phyloP scores from a whole-genome alignment of 2,888 invertebrate species.

The Sisyra terminalis region DNA sequence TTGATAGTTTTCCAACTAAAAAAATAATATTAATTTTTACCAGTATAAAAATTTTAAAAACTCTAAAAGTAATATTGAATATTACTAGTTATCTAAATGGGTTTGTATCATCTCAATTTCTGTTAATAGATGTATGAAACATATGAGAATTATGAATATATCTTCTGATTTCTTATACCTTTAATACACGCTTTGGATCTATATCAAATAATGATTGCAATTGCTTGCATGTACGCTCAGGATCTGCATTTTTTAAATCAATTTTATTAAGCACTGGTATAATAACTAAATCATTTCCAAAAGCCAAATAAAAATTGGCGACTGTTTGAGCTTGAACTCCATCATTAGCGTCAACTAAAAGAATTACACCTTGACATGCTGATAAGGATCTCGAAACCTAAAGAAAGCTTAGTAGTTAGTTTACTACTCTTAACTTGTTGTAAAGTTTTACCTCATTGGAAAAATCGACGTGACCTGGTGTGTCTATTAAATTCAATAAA shows the following conservation, averaged over 20 bases:
- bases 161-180: constrained; percentile 31
- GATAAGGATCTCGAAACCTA: constrained; percentile 71
- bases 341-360: constrained; percentile 93
- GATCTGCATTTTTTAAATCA: constrained; percentile 80
- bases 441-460: constrained; percentile 79
- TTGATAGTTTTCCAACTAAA: too few species aligned
- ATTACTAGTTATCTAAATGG: too few species aligned
- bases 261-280: constrained; percentile 95
- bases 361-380: constrained; percentile 87
- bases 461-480: constrained; percentile 97
- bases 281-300: constrained; percentile 60
- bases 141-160: not conserved
- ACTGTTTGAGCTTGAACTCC: constrained; percentile 95
- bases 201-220: constrained; percentile 70
- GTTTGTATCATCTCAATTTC: too few species aligned
- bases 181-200: constrained; percentile 49
- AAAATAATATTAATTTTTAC: too few species aligned
- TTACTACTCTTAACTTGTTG: not conserved
- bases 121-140: too few species aligned
- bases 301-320: constrained; percentile 87
- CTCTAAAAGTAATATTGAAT: too few species aligned
- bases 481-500: constrained; percentile 89
- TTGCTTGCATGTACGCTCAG: constrained; percentile 65
- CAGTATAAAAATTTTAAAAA: too few species aligned
- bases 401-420: not conserved